Evolutionary conservation across 1,140 invertebrate species (phyloP).

Genomic region (Ruditapes philippinarum): DNA sequence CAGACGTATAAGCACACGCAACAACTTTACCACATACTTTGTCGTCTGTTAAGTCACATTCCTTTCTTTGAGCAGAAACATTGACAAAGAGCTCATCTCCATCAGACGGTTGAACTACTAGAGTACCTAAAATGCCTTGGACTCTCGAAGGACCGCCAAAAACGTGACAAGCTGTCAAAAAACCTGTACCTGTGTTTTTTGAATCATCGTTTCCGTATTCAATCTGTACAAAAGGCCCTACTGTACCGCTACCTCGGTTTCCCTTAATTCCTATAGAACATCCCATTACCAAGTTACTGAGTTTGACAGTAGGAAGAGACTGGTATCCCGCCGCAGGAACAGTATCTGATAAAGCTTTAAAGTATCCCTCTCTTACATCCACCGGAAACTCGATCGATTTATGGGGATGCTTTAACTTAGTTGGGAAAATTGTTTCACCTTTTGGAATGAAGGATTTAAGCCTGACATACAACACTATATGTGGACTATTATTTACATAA

Average conservation of each 20-base stretch:
- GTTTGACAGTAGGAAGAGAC: background rate
- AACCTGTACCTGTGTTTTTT: background rate
- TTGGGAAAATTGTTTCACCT: background rate
- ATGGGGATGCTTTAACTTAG: background rate
- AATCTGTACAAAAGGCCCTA: background rate
- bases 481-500: background rate
- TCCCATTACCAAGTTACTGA: background rate
- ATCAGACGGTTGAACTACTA: background rate
- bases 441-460: background rate
- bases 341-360: background rate
- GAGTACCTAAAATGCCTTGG: background rate
- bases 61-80: background rate
- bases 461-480: background rate
- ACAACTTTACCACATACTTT: background rate
- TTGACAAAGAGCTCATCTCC: background rate
- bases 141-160: background rate
- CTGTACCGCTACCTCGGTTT: background rate
- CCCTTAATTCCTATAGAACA: background rate
- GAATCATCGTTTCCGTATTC: background rate
- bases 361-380: background rate
- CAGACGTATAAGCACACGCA: background rate
- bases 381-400: background rate
- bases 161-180: background rate
- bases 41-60: background rate
- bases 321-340: too few relatives aligned